phyloP scores from a whole-genome alignment of 2,797 vertebrate genomes.

The Microchirus variegatus region DNA sequence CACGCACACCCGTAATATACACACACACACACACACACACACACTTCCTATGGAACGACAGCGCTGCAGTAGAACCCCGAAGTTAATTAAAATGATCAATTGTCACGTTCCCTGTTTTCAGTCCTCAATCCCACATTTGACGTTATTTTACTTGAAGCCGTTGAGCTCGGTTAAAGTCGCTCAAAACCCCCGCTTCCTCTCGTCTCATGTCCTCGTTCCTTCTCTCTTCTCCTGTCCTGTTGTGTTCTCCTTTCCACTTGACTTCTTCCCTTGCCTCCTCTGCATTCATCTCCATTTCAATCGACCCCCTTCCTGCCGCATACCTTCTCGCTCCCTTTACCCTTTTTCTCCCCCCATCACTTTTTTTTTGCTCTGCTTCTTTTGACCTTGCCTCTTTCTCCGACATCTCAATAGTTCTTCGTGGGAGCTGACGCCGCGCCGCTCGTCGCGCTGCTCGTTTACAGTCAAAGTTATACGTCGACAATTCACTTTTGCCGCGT shows the following conservation, averaged over 20 bases:
- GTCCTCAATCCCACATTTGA: neutral
- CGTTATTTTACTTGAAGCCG: conserved; percentile 8
- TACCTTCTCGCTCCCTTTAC: too few species aligned
- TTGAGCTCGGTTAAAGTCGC: neutral
- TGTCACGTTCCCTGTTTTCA: conserved; percentile 17
- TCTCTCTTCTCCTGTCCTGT: neutral
- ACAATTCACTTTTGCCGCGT: too few species aligned
- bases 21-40: conserved; percentile 21
- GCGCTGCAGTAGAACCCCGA: conserved; percentile 34
- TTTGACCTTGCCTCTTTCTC: too few species aligned
- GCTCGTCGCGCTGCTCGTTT: too few species aligned
- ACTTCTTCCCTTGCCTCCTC: neutral
- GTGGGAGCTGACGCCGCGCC: too few species aligned
- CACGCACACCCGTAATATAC: conserved; percentile 30
- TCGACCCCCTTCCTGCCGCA: too few species aligned
- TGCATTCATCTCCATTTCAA: neutral
- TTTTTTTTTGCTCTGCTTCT: too few species aligned
- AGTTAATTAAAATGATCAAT: conserved; percentile 48
- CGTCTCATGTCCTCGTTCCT: neutral
- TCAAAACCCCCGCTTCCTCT: neutral
- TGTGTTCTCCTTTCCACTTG: neutral
- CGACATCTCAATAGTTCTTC: too few species aligned
- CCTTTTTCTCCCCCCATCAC: too few species aligned
- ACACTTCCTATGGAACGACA: conserved; percentile 9
- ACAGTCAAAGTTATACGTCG: too few species aligned